Base-by-base conservation (phyloP, 2,888 invertebrate genomes). In the Aspidiotus destructor region DNA sequence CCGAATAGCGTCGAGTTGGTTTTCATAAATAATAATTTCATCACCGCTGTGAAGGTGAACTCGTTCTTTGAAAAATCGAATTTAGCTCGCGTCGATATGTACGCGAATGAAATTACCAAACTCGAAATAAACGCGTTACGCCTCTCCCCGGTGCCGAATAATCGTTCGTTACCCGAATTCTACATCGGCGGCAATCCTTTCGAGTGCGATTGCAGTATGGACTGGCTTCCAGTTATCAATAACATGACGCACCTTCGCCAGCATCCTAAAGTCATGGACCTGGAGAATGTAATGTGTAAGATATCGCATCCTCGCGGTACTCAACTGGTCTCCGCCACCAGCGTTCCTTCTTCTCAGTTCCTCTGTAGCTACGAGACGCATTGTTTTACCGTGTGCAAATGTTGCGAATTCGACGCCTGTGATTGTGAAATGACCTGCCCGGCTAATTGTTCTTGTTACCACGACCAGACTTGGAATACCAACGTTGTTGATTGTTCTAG, bases 401-500 rank as follows among this genome's bases (percentile, higher is more conserved):
- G 96, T 79, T 96, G 96, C 79, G 94, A 94, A 77, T 95, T 92
- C 77, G 93, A 93, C 77, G 91, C 91, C 71, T 96, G 96, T 79
- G 95, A 95, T 79, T 96, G 96, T 80, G 92, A 95, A 81, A 92
- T 94, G 89, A 92, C 90, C 72, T 96, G 96, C 76, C 96, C 96
- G 44, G 84, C 86, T 74, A 92, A 92, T 75, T 96, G 96, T 80
- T 87, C 89, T 73, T 96, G 96, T 78, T 95, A 92, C 80, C 92
- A 93, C 78, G 95, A 96, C 76, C 89, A 91, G 77, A 86, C 89
- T 72, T 95, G 94, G 92, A 87, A 88, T 74, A 92, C 91, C 65
- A 93, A 92, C 78, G 89, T 92, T 55, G 92, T 93, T 60, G 93
- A 93, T 77, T 94, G 93, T 78, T 90, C 91, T 73, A 86, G 86